Evolutionary conservation across 2,113 vertebrate species (phyloP), one percentile per base, ranked within the genome.

Genomic region (Datnioides undecimradiatus): DNA sequence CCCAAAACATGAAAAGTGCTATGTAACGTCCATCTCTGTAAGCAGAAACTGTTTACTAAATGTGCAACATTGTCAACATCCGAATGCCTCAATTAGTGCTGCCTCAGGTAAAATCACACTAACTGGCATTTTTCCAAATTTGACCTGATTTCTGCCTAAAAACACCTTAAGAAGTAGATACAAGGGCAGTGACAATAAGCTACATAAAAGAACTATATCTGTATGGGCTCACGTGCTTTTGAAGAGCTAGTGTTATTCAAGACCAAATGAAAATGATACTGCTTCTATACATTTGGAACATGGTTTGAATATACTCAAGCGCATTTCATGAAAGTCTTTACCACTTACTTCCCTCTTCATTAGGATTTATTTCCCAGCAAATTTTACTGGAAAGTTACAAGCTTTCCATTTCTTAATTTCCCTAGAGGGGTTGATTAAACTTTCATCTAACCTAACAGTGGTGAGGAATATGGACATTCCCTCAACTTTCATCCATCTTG

Each of bases 341-440:
- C 14, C 38, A 58, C 46, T 76, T 48, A 33, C 7, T 75, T 71
- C 9, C 16, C 17, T 49, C 9, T 64, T 74, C 72, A 71, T 66
- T 60, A 33, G 11, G 16, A 25, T 58, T 16, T 73, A n/a, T 59
- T 41, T 40, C 7, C 46, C 21, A 34, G 25, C 31, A 36, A 25
- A 68, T 63, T 63, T 59, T 33, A 23, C n/a, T 31, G 16, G 21
- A 78, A 59, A 63, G 46, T 57, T 63, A 33, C n/a, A 62, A 66
- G 36, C 68, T 76, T 82, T 67, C 49, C 31, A 76, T 79, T 76
- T 76, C 19, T 63, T 55, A 33, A 75, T 81, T 80, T 76, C 34
- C 76, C 62, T 48, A 1, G 51, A 79, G 62, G 65, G 10, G 38
- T 21, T 84, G 7, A 87, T 88, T 80, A 65, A 84, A 88, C 69